Conservation (phyloP, 2,888 invertebrate genomes). For the Pseudoips prasinana region DNA sequence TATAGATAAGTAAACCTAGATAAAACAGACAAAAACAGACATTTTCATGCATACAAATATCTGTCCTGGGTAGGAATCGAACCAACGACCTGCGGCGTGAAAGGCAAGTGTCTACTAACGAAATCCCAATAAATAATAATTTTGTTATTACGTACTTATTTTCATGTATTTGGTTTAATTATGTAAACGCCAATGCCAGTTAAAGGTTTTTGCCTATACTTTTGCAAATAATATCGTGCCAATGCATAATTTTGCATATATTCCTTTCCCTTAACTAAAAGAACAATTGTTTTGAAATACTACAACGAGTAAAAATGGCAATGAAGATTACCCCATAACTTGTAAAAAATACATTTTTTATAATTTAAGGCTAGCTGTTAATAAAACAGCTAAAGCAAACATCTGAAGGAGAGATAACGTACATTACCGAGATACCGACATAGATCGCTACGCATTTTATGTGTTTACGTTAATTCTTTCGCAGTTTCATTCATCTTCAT, state of each 20-base stretch:
- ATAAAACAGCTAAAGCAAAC: conserved; percentile 59
- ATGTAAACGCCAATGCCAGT: conserved; percentile 41
- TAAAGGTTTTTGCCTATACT: conserved; percentile 38
- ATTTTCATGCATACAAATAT: too few relatives aligned
- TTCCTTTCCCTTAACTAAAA: not conserved
- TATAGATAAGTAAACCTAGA: too few relatives aligned
- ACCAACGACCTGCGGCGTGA: too few relatives aligned
- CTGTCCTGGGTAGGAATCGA: too few relatives aligned
- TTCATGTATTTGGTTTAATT: too few relatives aligned
- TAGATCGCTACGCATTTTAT: conserved; percentile 16
- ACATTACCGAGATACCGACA: conserved; percentile 34
- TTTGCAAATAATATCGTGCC: conserved; percentile 26
- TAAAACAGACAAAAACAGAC: too few relatives aligned
- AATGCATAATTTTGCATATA: conserved; percentile 18
- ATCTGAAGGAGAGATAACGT: conserved; percentile 52
- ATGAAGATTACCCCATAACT: conserved; percentile 38
- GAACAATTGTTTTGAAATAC: too few relatives aligned
- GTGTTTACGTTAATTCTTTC: conserved; percentile 15
- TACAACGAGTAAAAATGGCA: conserved; percentile 24
- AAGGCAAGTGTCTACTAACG: too few relatives aligned
- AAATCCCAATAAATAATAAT: too few relatives aligned
- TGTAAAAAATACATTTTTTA: conserved; percentile 48
- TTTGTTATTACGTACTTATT: too few relatives aligned
- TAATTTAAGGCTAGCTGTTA: conserved; percentile 50
- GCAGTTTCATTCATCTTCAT: conserved; percentile 20